phyloP scores from a whole-genome alignment of 1,140 invertebrate species.

The Caenorhabditis briggsae region DNA sequence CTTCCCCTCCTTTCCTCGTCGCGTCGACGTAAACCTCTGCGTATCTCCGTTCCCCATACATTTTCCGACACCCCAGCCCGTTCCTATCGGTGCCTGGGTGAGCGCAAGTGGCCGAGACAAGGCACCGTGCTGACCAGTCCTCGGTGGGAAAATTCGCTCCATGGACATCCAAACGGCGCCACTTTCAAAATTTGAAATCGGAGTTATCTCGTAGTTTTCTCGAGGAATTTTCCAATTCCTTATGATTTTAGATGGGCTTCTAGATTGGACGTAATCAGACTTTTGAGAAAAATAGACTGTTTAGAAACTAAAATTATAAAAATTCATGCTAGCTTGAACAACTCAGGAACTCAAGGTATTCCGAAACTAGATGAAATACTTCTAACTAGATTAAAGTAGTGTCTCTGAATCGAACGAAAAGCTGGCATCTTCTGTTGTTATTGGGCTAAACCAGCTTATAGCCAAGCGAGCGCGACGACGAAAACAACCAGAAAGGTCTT shows the following conservation, averaged over 20 bases:
- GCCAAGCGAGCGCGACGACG: neutral
- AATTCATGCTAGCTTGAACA: no score
- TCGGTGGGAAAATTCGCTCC: neutral
- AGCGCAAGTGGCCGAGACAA: conserved; percentile 46
- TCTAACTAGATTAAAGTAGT: neutral
- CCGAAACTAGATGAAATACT: neutral
- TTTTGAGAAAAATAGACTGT: no score
- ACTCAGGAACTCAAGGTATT: neutral
- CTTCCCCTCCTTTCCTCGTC: neutral
- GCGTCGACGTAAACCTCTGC: conserved; percentile 33
- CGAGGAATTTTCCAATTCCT: no score
- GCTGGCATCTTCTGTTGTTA: neutral
- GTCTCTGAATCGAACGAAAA: neutral
- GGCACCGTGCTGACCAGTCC: conserved; percentile 33
- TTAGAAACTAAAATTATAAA: no score
- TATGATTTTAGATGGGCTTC: no score
- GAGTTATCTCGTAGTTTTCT: neutral
- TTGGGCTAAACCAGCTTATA: conserved; percentile 1
- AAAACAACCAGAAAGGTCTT: conserved; percentile 34
- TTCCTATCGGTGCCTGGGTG: conserved; percentile 45
- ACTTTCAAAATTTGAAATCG: neutral
- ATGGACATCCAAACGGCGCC: conserved; percentile 14
- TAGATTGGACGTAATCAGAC: no score
- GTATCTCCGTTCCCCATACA: neutral
- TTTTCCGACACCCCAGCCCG: neutral